phyloP scores from a whole-genome alignment of 2,888 invertebrate genomes.

The Caenorhabditis sp. region DNA sequence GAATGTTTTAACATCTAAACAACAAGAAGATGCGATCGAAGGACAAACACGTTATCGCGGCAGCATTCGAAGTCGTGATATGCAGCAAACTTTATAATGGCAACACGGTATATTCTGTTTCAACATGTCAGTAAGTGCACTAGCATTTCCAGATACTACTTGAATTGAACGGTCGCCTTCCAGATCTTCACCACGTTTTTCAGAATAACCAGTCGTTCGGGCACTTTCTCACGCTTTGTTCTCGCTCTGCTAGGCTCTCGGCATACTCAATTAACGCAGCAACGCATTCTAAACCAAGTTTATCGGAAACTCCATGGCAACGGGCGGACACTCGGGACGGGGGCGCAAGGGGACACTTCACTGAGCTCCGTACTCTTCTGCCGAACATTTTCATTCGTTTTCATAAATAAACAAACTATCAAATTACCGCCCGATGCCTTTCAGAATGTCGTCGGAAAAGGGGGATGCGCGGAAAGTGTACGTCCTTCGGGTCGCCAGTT shows the following conservation, averaged over 20 bases:
- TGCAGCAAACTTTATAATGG: no score
- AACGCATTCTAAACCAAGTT: constrained; percentile 5
- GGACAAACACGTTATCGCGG: constrained; percentile 23
- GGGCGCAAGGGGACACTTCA: neutral
- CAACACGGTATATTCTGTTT: no score
- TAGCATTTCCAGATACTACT: no score
- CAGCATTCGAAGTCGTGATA: no score
- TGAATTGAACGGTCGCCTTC: no score
- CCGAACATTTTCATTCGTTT: neutral
- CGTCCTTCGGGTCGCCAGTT: constrained; percentile 60
- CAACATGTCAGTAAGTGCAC: no score
- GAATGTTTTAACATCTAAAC: no score
- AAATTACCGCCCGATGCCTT: neutral
- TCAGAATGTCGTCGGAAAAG: constrained; percentile 34
- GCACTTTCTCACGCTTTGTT: no score
- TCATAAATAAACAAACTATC: neutral
- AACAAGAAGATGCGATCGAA: neutral
- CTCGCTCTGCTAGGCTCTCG: neutral
- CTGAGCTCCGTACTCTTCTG: neutral
- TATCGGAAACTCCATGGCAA: constrained; percentile 27
- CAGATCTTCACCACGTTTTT: no score
- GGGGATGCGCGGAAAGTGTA: constrained; percentile 57
- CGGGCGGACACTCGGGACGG: neutral
- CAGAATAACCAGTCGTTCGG: no score
- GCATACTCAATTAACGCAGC: constrained; percentile 3